These are phyloP conservation scores for Scaptomyza flava DNA, from an alignment of 2,888 invertebrate genomes.

Conservation along the genomic window DNA sequence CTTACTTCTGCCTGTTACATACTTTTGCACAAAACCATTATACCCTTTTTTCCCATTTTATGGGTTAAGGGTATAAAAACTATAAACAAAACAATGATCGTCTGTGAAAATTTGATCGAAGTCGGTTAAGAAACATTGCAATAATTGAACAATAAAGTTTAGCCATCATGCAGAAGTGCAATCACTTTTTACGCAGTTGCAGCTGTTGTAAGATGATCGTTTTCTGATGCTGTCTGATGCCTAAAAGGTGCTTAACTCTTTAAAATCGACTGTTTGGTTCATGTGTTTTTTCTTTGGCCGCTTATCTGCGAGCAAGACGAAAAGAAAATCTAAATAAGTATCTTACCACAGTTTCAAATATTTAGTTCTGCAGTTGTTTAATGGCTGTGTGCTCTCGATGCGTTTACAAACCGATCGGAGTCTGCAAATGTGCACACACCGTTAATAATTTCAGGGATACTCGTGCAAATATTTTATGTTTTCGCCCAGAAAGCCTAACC, in stretches of 20 bases:
- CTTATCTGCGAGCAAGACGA: constrained; percentile 48
- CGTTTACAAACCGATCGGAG: constrained; percentile 1
- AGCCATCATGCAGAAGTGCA: no score
- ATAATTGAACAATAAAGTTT: no score
- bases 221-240: constrained; percentile 36
- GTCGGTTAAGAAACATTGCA: no score
- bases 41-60: no score
- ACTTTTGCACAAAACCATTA: no score
- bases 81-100: no score
- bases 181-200: no score
- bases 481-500: constrained; percentile 68
- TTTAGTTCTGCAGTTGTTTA: not conserved
- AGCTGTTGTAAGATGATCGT: constrained; percentile 58
- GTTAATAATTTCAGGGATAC: constrained; percentile 82
- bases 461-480: constrained; percentile 80
- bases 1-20: no score
- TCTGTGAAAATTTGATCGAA: no score
- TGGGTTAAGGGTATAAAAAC: no score
- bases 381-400: not conserved
- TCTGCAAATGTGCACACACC: constrained; percentile 71
- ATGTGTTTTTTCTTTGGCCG: constrained; percentile 57
- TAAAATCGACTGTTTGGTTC: constrained; percentile 33
- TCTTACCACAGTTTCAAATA: constrained; percentile 24
- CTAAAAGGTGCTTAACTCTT: constrained; percentile 1
- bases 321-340: constrained; percentile 30